Conservation (phyloP, 2,888 invertebrate species). For the Helicoverpa assulta region DNA sequence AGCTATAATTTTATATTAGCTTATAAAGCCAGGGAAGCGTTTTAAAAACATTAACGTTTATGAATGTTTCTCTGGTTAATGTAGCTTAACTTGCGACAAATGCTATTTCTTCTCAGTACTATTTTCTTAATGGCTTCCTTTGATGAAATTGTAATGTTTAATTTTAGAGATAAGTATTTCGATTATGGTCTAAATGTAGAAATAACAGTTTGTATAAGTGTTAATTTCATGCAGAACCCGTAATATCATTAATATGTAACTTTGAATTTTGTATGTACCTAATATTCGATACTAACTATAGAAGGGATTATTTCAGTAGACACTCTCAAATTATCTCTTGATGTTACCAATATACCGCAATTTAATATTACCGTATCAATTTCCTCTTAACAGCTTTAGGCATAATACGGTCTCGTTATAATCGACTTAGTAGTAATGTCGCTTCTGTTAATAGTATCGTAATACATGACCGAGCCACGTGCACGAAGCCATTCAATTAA, state of each 20-base stretch:
- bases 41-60: constrained; percentile 23
- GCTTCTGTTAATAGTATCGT: constrained; percentile 38
- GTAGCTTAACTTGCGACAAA: constrained; percentile 17
- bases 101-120: constrained; percentile 23
- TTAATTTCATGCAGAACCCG: no score
- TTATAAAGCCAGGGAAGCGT: constrained; percentile 8
- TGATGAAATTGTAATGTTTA: not conserved
- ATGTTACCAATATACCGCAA: not conserved
- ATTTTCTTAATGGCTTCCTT: constrained; percentile 16
- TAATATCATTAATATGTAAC: no score
- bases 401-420: constrained; percentile 31
- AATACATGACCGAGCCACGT: constrained; percentile 43
- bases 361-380: not conserved
- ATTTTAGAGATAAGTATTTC: not conserved
- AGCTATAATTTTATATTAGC: constrained; percentile 6
- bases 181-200: no score
- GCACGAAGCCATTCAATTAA: constrained; percentile 53
- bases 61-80: constrained; percentile 7
- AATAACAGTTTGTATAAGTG: no score
- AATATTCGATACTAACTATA: not conserved
- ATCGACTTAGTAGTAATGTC: constrained; percentile 39
- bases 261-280: no score
- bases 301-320: not conserved
- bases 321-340: not conserved
- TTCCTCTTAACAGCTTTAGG: constrained; percentile 22